phyloP scores from a whole-genome alignment of 64 coral and sea anemone species.

The Porites lutea region DNA sequence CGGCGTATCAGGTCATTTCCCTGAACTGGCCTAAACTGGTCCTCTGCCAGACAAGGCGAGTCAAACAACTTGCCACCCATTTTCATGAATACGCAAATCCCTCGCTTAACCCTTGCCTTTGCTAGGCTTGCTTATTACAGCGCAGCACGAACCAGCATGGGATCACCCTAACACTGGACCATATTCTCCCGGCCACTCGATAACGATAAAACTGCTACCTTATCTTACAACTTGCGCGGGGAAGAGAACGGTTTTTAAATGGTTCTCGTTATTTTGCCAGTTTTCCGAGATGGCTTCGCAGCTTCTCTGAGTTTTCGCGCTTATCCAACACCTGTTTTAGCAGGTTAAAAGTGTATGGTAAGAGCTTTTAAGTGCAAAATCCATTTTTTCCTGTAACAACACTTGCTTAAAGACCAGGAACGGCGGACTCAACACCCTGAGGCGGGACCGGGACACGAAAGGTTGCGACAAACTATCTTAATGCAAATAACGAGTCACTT shows the following conservation, averaged over 20 bases:
- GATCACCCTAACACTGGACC: background rate
- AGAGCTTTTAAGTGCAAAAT: background rate
- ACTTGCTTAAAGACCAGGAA: conserved; percentile 22
- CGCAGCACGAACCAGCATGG: background rate
- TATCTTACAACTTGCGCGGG: background rate
- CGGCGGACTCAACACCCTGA: background rate
- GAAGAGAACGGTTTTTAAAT: background rate
- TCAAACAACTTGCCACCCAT: background rate
- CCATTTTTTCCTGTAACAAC: background rate
- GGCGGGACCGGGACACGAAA: background rate
- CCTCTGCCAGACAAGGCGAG: conserved; percentile 14
- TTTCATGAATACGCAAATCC: background rate
- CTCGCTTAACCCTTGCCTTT: background rate
- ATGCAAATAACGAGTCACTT: background rate
- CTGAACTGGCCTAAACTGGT: conserved; percentile 48
- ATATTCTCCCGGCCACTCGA: too few species aligned
- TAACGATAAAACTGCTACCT: background rate
- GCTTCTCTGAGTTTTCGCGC: background rate
- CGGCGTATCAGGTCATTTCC: conserved; percentile 49
- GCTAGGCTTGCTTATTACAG: too few species aligned
- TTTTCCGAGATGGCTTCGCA: background rate
- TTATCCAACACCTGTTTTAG: background rate
- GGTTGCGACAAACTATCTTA: background rate
- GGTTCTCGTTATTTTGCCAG: background rate
- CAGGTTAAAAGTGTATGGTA: conserved; percentile 12